phyloP scores from a whole-genome alignment of 2,797 vertebrate species.

The Onychomys torridus region DNA sequence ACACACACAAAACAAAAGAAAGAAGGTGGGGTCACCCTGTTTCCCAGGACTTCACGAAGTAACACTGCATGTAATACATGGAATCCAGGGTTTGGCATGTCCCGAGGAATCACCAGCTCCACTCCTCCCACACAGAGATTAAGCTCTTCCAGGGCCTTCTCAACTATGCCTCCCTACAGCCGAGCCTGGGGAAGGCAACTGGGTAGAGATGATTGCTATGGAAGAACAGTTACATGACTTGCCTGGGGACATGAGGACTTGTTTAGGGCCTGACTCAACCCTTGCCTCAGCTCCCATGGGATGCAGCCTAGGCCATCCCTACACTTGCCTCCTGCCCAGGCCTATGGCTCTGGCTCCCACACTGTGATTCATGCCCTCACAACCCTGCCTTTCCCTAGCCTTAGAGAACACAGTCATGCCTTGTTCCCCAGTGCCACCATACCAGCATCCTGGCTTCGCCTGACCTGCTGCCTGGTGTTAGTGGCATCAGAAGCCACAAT shows the following conservation, averaged over 20 bases:
- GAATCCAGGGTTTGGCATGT: background rate
- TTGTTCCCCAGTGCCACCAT: background rate
- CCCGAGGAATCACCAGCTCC: background rate
- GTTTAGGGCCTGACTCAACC: background rate
- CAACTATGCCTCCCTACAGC: background rate
- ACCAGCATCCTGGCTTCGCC: background rate
- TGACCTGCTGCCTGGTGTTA: background rate
- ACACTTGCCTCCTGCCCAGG: background rate
- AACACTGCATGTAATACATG: rapidly evolving
- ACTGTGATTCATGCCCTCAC: background rate
- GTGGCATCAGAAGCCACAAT: background rate
- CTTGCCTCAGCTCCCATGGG: background rate
- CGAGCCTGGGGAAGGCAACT: background rate
- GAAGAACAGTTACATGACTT: background rate
- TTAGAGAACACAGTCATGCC: background rate
- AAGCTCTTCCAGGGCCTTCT: background rate
- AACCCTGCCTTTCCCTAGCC: background rate
- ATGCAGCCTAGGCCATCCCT: background rate
- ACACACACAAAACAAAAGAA: background rate
- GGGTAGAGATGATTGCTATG: background rate
- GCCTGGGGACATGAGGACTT: background rate
- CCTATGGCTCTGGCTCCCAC: background rate
- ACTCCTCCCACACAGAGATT: background rate
- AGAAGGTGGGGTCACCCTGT: background rate
- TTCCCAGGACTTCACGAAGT: background rate